Percentiles rank a stretch among this genome's conserved stretches.
Evolutionary conservation across 2,113 vertebrate species (phyloP).

Genomic region (Eublepharis macularius): DNA sequence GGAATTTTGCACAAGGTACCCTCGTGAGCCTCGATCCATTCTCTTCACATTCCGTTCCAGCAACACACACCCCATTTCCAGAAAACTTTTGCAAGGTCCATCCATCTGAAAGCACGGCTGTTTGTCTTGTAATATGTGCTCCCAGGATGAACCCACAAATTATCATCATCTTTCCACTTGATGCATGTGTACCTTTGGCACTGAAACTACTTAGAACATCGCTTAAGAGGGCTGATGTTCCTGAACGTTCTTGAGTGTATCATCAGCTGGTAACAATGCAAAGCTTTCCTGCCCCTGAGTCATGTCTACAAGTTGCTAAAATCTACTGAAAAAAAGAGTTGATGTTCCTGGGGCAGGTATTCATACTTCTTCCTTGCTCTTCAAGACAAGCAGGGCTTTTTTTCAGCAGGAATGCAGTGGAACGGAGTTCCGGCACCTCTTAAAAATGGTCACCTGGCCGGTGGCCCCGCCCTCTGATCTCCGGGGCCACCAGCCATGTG

Average conservation of each 20-base stretch:
- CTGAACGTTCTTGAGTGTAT: slow-evolving; percentile 54
- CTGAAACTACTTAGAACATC: slow-evolving; percentile 62
- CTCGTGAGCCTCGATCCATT: neutral
- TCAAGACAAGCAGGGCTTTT: slow-evolving; percentile 51
- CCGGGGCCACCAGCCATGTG: too few species aligned
- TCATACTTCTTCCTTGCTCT: slow-evolving; percentile 56
- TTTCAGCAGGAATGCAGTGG: too few species aligned
- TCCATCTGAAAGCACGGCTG: neutral
- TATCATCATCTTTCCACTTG: slow-evolving; percentile 49
- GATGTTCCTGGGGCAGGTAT: slow-evolving; percentile 55
- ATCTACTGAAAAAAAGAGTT: slow-evolving; percentile 58
- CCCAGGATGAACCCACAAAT: slow-evolving; percentile 23
- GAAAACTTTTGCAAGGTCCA: neutral
- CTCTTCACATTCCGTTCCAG: neutral
- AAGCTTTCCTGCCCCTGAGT: slow-evolving; percentile 59
- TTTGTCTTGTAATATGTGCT: neutral
- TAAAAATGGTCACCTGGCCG: too few species aligned
- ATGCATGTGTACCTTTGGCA: slow-evolving; percentile 49
- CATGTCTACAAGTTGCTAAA: slow-evolving; percentile 59
- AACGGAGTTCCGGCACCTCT: too few species aligned
- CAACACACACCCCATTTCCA: slow-evolving; percentile 1
- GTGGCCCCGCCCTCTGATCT: too few species aligned
- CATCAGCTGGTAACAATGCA: slow-evolving; percentile 63
- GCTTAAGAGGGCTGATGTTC: slow-evolving; percentile 29
- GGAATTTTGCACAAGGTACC: fast-evolving